A percentile compares a stretch with the other conserved stretches of the same genome.
Conservation (phyloP, 1,140 invertebrate species). For the Triops cancriformis region DNA sequence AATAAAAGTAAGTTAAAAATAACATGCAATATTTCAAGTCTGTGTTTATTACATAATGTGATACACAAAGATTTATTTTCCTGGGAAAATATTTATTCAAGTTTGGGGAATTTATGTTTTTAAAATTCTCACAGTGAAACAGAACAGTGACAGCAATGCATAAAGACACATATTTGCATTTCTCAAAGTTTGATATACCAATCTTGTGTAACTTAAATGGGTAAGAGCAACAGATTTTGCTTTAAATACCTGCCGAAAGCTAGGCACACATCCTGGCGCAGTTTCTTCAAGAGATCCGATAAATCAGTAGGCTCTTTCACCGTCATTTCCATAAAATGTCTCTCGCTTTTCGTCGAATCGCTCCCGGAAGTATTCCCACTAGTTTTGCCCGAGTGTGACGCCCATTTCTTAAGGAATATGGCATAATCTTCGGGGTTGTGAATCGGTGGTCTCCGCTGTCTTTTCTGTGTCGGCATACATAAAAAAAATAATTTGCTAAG, state of each 20-base stretch:
- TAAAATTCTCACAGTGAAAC: too few species aligned
- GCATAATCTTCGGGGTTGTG: conserved; percentile 26
- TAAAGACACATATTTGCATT: too few species aligned
- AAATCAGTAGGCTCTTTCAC: conserved; percentile 15
- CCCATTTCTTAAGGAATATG: conserved; percentile 17
- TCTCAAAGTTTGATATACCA: neutral
- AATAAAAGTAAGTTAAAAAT: too few species aligned
- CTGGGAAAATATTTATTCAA: too few species aligned
- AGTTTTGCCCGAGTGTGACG: neutral
- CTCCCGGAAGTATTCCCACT: conserved; percentile 16
- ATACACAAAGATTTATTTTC: too few species aligned
- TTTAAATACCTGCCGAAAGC: conserved; percentile 21
- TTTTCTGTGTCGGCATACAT: neutral
- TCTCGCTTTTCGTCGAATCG: conserved; percentile 14
- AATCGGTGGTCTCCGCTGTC: conserved; percentile 19
- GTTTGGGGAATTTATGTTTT: too few species aligned
- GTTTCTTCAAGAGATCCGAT: conserved; percentile 26
- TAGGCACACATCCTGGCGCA: conserved; percentile 18
- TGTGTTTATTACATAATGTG: too few species aligned
- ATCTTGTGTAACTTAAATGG: neutral
- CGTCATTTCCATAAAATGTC: conserved; percentile 3
- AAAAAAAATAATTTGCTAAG: neutral
- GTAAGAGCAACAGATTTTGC: neutral
- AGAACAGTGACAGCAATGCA: too few species aligned
- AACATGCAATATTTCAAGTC: too few species aligned